phyloP scores from a whole-genome alignment of 2,797 vertebrate species.

The Salmo trutta region DNA sequence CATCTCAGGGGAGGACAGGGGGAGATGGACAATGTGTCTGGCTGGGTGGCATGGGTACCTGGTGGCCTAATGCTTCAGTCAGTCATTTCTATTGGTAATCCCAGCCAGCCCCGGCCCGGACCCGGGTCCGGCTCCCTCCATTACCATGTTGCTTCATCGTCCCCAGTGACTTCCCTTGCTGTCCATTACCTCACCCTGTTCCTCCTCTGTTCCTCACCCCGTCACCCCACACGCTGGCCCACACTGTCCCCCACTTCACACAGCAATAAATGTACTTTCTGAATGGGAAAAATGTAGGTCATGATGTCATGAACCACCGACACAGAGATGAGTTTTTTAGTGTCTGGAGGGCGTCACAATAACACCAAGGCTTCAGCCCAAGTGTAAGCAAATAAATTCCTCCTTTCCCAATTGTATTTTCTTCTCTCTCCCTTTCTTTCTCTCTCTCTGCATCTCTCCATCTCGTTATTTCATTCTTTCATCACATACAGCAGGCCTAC shows the following conservation, averaged over 20 bases:
- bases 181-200: slow-evolving; percentile 62
- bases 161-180: slow-evolving; percentile 72
- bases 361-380: slow-evolving; percentile 67
- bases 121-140: no score
- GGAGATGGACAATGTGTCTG: slow-evolving; percentile 80
- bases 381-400: slow-evolving; percentile 69
- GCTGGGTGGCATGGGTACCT: slow-evolving; percentile 72
- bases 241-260: slow-evolving; percentile 16
- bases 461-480: no score
- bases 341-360: slow-evolving; percentile 82
- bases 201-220: neutral
- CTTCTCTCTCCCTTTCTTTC: neutral
- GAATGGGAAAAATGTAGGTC: slow-evolving; percentile 86
- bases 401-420: neutral
- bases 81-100: slow-evolving; percentile 11
- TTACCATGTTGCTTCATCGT: slow-evolving; percentile 84
- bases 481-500: no score
- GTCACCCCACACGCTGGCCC: slow-evolving; percentile 60
- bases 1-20: slow-evolving; percentile 46
- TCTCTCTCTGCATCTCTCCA: neutral
- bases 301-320: slow-evolving; percentile 86
- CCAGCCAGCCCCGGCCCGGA: slow-evolving; percentile 34
- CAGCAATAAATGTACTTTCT: slow-evolving; percentile 79
- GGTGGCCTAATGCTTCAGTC: slow-evolving; percentile 78
- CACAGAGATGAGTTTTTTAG: slow-evolving; percentile 79